phyloP scores from a whole-genome alignment of 2,113 vertebrate species.

The Erythrocercus mccallii region DNA sequence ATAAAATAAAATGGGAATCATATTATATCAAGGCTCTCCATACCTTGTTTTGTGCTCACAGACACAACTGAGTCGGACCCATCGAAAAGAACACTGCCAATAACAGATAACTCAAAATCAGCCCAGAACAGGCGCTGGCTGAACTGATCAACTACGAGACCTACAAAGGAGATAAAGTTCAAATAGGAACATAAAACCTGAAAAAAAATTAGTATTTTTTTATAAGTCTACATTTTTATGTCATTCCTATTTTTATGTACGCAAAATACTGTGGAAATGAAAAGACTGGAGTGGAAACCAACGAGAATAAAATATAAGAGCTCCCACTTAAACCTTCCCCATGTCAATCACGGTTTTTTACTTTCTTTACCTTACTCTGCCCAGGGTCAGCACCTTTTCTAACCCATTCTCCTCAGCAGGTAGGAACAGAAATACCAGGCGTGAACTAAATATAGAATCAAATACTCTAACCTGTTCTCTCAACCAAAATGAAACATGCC shows the following conservation, averaged over 20 bases:
- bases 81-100: constrained; percentile 91
- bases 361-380: neutral
- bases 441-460: neutral
- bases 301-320: neutral
- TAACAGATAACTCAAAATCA: constrained; percentile 91
- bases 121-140: constrained; percentile 96
- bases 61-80: constrained; percentile 86
- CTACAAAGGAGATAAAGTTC: constrained; percentile 66
- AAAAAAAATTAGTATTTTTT: neutral
- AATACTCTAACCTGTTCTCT: neutral
- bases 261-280: neutral
- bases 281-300: neutral
- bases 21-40: neutral
- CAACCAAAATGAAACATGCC: neutral
- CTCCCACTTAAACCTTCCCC: neutral
- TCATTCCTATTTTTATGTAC: neutral
- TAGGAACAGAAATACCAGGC: neutral
- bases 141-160: constrained; percentile 92
- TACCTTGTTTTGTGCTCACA: constrained; percentile 89
- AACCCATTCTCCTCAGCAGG: neutral
- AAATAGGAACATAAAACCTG: neutral
- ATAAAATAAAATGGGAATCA: neutral
- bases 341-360: neutral
- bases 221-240: neutral
- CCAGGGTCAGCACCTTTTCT: neutral